Evolutionary conservation across 2,113 vertebrate genomes (phyloP).

Genomic region (Tetrax tetrax): DNA sequence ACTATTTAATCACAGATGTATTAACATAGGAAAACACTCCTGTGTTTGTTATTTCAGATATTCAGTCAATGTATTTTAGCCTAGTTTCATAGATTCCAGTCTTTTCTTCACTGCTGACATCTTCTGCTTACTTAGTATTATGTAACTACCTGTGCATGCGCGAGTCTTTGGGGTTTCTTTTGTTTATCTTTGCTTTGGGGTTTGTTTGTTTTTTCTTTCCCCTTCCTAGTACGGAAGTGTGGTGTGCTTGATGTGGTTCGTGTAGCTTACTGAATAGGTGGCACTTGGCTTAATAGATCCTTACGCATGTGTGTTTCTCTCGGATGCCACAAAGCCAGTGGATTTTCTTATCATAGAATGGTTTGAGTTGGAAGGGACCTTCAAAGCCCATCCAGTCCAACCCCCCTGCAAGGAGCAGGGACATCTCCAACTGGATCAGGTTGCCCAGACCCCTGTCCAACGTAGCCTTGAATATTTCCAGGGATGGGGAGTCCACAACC

Average conservation of each 20-base stretch:
- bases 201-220: background rate
- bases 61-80: background rate
- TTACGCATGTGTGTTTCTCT: background rate
- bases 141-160: background rate
- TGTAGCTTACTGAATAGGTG: background rate
- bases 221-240: background rate
- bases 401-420: too few relatives aligned
- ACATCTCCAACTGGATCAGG: too few relatives aligned
- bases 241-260: background rate
- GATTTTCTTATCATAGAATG: background rate
- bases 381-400: too few relatives aligned
- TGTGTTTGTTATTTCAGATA: background rate
- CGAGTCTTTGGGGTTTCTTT: background rate
- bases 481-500: too few relatives aligned
- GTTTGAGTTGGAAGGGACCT: too few relatives aligned
- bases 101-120: background rate
- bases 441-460: too few relatives aligned
- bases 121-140: background rate
- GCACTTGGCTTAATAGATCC: background rate
- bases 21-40: background rate
- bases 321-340: accelerated
- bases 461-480: too few relatives aligned
- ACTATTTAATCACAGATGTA: background rate
- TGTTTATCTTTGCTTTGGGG: too few relatives aligned
- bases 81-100: background rate